Percentiles rank a stretch among this genome's conserved stretches.
Evolutionary conservation across 2,113 vertebrate genomes (phyloP).

Genomic region (Gavialis gangeticus): DNA sequence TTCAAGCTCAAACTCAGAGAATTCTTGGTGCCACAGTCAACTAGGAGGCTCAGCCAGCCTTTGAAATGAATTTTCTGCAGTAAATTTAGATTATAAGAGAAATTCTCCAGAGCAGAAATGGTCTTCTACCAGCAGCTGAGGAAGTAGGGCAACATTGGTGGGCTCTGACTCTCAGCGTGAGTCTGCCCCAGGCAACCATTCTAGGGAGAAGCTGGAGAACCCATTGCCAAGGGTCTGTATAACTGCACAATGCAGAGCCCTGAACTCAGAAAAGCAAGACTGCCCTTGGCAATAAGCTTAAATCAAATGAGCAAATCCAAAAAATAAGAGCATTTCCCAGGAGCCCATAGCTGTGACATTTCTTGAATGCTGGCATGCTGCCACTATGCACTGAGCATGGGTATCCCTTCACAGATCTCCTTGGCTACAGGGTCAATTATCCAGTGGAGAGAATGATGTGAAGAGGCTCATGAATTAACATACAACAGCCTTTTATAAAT

Average conservation of each 20-base stretch:
- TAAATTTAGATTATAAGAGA: neutral
- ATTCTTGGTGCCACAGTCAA: neutral
- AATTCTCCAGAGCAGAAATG: neutral
- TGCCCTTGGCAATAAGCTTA: neutral
- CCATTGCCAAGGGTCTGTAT: neutral
- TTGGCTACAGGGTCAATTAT: neutral
- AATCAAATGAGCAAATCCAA: neutral
- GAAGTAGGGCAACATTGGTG: neutral
- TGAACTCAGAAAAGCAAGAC: neutral
- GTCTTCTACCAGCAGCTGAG: neutral
- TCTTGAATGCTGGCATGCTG: neutral
- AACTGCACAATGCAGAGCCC: neutral
- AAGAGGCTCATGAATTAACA: neutral
- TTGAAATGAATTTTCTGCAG: neutral
- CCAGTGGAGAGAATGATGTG: neutral
- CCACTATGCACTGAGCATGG: neutral
- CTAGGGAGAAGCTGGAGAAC: neutral
- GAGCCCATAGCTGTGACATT: neutral
- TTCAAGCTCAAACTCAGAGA: too few species aligned
- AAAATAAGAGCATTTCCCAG: neutral
- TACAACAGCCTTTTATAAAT: neutral
- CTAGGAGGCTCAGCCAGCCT: neutral
- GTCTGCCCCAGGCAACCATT: neutral
- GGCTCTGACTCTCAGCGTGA: neutral
- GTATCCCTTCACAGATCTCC: neutral